These are phyloP conservation scores for Bombus waltoni DNA, from an alignment of 1,140 invertebrate genomes.

Conservation along the genomic window DNA sequence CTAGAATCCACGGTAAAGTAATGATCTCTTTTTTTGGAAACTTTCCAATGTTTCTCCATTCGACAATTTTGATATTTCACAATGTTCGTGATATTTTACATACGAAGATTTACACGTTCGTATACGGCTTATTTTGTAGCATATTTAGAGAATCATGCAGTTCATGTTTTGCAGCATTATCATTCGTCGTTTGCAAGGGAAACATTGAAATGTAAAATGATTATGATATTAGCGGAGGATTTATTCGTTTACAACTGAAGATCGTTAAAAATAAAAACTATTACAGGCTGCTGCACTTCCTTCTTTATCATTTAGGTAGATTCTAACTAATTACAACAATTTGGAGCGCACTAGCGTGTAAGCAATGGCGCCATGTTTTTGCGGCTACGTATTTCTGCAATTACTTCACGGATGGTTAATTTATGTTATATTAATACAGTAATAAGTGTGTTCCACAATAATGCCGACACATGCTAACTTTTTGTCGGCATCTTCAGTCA, in stretches of 20 bases:
- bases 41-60: constrained; percentile 49
- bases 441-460: background rate
- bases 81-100: constrained; percentile 17
- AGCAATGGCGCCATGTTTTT: no score
- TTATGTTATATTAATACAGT: background rate
- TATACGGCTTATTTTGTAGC: background rate
- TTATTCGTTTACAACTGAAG: background rate
- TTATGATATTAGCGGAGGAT: no score
- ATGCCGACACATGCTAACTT: background rate
- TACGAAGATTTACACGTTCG: background rate
- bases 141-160: background rate
- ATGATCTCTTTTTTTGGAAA: constrained; percentile 55
- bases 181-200: background rate
- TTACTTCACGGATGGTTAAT: background rate
- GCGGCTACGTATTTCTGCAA: background rate
- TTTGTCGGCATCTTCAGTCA: constrained; percentile 19
- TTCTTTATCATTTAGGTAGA: background rate
- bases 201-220: background rate
- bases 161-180: background rate
- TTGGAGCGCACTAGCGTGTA: no score
- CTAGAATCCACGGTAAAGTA: constrained; percentile 45
- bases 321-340: constrained; percentile 11
- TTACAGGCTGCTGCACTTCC: background rate
- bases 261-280: background rate
- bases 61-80: constrained; percentile 29